Evolutionary conservation across 2,888 invertebrate species (phyloP), one percentile per base, ranked within the genome.

Genomic region (Malachius bipustulatus): DNA sequence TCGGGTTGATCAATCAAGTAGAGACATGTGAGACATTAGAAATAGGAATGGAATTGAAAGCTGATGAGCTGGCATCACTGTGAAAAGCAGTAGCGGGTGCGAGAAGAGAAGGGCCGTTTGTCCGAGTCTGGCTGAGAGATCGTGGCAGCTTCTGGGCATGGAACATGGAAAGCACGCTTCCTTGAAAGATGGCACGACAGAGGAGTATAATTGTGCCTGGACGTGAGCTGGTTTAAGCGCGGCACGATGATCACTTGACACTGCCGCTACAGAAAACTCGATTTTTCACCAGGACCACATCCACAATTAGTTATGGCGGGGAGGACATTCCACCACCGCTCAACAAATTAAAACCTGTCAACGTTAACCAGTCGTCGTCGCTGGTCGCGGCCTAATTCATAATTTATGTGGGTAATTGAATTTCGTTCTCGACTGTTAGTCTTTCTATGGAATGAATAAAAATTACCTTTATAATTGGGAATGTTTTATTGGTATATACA

Each of bases 111-210:
- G n/a, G n/a, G n/a, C n/a, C n/a, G n/a, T n/a, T n/a, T n/a, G n/a
- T n/a, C n/a, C n/a, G n/a, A n/a, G n/a, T n/a, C n/a, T n/a, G n/a
- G n/a, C n/a, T n/a, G n/a, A n/a, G n/a, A n/a, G n/a, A n/a, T n/a
- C n/a, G n/a, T n/a, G n/a, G n/a, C n/a, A n/a, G n/a, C n/a, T n/a
- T n/a, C n/a, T n/a, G n/a, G n/a, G n/a, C n/a, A n/a, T n/a, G n/a
- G n/a, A n/a, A n/a, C 51, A 55, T 54, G 52, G 47, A 47, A 48
- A 50, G 54, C 55, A 55, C 55, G 54, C 51, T 44, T 48, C 39
- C 50, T 53, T 54, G 53, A 55, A 54, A 51, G 54, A 54, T 54
- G 49, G 51, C 53, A 52, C 50, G 54, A 55, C 54, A 55, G 54
- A 53, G 50, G 44, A 51, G 52, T 54, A 55, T 55, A 55, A 55